A percentile compares a stretch with the other conserved stretches of the same genome.
Evolutionary conservation across 2,113 vertebrate species (phyloP).

Genomic region (Anas platyrhynchos): DNA sequence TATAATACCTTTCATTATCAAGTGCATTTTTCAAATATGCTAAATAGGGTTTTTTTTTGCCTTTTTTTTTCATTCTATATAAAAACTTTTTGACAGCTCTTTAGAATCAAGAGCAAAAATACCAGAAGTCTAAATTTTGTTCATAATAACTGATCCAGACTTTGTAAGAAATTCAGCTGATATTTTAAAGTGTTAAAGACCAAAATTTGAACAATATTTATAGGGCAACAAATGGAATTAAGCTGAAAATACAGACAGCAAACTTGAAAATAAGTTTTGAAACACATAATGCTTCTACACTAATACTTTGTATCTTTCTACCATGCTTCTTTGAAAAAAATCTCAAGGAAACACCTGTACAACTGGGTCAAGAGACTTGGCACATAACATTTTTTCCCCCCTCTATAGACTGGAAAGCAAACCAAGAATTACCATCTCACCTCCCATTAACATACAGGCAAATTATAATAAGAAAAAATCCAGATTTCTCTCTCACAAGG

Average conservation of each 20-base stretch:
- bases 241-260: neutral
- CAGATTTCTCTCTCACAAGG: neutral
- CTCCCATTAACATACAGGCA: neutral
- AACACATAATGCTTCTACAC: neutral
- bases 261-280: neutral
- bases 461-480: neutral
- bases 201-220: neutral
- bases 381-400: neutral
- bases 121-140: neutral
- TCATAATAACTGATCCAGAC: neutral
- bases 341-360: neutral
- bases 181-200: neutral
- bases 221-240: neutral
- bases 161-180: neutral
- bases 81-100: neutral
- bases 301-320: neutral
- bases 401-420: neutral
- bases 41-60: neutral
- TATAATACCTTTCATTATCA: neutral
- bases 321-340: neutral
- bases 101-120: neutral
- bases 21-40: neutral
- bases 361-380: neutral
- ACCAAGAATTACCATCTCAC: neutral
- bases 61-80: neutral